Base-by-base conservation (phyloP, 2,113 vertebrate species). In the Gopherus evgoodei region DNA sequence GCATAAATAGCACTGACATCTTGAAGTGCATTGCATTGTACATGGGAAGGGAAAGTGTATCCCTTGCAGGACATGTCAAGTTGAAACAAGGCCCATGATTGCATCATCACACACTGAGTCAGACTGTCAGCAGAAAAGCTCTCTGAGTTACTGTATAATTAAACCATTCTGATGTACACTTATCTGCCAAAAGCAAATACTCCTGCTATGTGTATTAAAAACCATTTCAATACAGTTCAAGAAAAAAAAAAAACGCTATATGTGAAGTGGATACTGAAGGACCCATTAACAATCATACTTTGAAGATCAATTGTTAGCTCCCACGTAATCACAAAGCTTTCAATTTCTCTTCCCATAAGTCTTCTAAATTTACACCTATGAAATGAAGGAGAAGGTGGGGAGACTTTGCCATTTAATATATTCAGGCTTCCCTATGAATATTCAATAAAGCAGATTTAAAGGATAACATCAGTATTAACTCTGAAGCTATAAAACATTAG, bases 231-330 rank as follows among this genome's bases (percentile, higher is more conserved):
- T 80, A 89, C 8, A 49, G 96, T 93, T 25, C 21, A 79, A 91
- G 35, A n/a, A n/a, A 93, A 93, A 50, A 81, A 53, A 81, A 93
- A 86, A 7, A 22, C n/a, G 90, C 87, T 79, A 94, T 44, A 56
- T 52, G 19, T 29, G 35, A 53, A 88, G 17, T 56, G 52, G 78
- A 0, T 86, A 94, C 93, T 95, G 95, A 75, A 83, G 84, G 82
- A 86, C 89, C 97, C 84, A 91, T 97, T 97, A 97, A 84, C 85
- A 54, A 86, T 29, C 44, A 86, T n/a, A 76, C 93, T 97, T 97
- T 97, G 92, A 98, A 96, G 91, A 97, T 54, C 94, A 93, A 85
- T 96, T 96, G 96, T 96, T 95, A 88, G 85, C 91, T 90, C 75
- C 83, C 54, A 69, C 59, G 52, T 91, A 94, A 96, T 95, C 89